Conservation (phyloP, 2,797 vertebrate species). For the Lepilemur ruficaudatus region DNA sequence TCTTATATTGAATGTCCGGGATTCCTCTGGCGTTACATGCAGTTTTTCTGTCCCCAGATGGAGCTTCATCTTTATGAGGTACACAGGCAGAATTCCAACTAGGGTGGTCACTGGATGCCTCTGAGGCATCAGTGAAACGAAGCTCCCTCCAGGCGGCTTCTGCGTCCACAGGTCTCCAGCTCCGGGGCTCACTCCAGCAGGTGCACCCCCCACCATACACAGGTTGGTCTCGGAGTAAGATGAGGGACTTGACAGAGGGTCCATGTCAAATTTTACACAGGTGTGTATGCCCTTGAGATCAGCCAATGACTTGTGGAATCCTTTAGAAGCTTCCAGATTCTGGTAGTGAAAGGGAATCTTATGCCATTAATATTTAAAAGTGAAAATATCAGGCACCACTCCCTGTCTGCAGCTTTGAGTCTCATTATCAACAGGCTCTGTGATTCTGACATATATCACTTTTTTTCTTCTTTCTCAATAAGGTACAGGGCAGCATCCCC, state of each 20-base stretch:
- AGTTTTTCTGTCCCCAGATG: not conserved
- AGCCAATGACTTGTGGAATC: not conserved
- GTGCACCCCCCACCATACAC: not conserved
- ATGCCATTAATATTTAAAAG: not conserved
- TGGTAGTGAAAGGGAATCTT: not conserved
- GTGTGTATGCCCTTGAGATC: not conserved
- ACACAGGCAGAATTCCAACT: not conserved
- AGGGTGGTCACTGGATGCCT: not conserved
- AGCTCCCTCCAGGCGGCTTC: not conserved
- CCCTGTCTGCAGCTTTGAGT: not conserved
- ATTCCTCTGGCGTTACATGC: not conserved
- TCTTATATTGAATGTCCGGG: not conserved
- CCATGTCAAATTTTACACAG: not conserved
- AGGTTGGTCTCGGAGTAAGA: not conserved
- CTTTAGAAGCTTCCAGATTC: not conserved
- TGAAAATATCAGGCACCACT: not conserved
- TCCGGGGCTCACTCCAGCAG: not conserved
- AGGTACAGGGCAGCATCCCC: not conserved
- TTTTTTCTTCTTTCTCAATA: not conserved
- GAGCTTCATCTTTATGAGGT: not conserved
- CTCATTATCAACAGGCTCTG: not conserved
- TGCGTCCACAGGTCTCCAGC: not conserved
- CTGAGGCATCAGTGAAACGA: not conserved
- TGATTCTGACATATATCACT: not conserved
- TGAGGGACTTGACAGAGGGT: not conserved